Evolutionary conservation across 2,797 vertebrate species (phyloP), one percentile per base, ranked within the genome.

Genomic region (Alca torda): DNA sequence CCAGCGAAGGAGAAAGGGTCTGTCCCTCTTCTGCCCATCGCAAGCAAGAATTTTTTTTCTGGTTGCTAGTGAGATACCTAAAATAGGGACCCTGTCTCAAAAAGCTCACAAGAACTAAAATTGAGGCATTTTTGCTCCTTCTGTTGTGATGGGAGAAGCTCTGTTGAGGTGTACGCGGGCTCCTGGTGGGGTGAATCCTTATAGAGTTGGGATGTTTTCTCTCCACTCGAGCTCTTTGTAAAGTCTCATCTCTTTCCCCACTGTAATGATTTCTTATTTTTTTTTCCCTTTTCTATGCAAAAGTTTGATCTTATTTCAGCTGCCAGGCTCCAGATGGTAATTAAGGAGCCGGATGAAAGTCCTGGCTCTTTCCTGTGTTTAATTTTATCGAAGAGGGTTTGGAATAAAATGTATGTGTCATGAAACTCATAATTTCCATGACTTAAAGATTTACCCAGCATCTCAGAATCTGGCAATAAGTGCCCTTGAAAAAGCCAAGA

Each of bases 351-450:
- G 95, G 93, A 93, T 90, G 51, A 76, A 76, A 80, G 69, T 84
- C 57, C 79, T 93, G 96, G 69, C 84, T 80, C 78, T 76, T 90
- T 84, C 59, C 59, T 26, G 9, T 74, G 75, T 92, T 90, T 95
- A 89, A 94, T 87, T 96, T 93, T 89, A 75, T 95, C 24, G 0
- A 63, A 4, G 7, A 84, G 74, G 77, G 16, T 86, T 92, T 95
- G 94, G 94, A 73, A 84, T 76, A 75, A 90, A 90, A 93, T 1
- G 23, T 4, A 18, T 39, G 35, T 91, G 80, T 92, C 89, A 25
- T 76, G 90, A 59, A 94, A 92, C 64, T 92, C 41, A 2, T 85
- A 7, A 90, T 96, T 96, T 97, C 97, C 90, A 92, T 90, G 96
- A 94, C 68, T 96, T 92, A 89, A 64, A 80, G 81, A 73, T 92